Conservation (phyloP, 2,888 invertebrate genomes). For the Oxycera nigricornis region DNA sequence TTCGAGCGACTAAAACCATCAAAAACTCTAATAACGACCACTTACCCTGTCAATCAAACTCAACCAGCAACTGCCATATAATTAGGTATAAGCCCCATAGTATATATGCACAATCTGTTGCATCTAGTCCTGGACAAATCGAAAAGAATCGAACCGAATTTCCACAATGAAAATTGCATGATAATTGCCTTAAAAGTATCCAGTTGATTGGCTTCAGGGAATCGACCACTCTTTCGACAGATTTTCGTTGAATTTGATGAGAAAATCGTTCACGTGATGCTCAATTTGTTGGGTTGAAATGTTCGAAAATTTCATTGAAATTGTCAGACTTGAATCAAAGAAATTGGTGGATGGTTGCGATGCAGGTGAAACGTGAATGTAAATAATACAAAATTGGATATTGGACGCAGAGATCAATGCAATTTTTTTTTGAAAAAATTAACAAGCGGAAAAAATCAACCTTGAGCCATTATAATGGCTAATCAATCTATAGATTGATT, state of each 20-base stretch:
- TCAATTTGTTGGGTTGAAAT: conserved; percentile 9
- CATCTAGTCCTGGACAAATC: conserved; percentile 1
- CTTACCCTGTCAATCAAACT: conserved; percentile 44
- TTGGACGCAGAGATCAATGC: too few relatives aligned
- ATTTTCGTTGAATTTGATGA: conserved; percentile 31
- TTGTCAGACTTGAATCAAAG: too few relatives aligned
- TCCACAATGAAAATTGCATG: conserved; percentile 34
- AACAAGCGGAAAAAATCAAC: too few relatives aligned
- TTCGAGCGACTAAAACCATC: conserved; percentile 1
- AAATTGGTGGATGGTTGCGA: too few relatives aligned
- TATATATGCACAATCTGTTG: background rate
- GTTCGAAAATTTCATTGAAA: conserved; percentile 17
- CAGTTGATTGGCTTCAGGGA: conserved; percentile 35
- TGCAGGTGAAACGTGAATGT: too few relatives aligned
- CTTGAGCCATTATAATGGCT: too few relatives aligned
- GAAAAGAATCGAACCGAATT: too few relatives aligned
- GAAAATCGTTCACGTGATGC: conserved; percentile 14
- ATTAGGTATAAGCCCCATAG: conserved; percentile 23
- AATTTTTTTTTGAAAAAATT: too few relatives aligned
- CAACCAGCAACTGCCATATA: conserved; percentile 40
- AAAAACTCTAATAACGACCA: conserved; percentile 31
- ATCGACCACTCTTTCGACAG: conserved; percentile 37
- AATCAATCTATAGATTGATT: too few relatives aligned
- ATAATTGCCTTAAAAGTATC: conserved; percentile 20
- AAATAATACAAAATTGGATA: too few relatives aligned